Evolutionary conservation across 2,888 invertebrate species (phyloP).

Genomic region (Aphodius granarius): DNA sequence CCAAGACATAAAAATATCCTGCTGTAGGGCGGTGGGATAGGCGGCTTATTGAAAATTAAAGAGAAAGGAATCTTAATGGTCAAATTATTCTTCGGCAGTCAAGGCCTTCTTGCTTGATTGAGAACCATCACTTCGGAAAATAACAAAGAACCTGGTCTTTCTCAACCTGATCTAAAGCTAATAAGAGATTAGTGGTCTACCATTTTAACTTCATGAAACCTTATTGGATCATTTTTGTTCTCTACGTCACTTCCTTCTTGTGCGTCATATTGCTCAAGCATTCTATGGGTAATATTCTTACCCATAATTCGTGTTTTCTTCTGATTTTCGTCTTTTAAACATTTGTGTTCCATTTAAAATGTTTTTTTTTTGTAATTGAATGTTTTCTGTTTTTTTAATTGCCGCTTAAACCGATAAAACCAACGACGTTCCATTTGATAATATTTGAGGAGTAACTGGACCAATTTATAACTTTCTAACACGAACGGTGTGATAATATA

Average conservation of each 20-base stretch:
- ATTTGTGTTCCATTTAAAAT: too few relatives aligned
- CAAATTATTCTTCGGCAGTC: neutral
- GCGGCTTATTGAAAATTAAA: neutral
- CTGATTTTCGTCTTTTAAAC: slow-evolving; percentile 1
- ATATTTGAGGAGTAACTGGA: too few relatives aligned
- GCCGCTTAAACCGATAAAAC: too few relatives aligned
- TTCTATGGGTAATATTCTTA: neutral
- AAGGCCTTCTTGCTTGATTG: neutral
- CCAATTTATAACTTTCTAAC: too few relatives aligned
- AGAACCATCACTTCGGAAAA: neutral
- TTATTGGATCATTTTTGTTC: neutral
- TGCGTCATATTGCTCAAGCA: too few relatives aligned
- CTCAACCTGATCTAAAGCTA: neutral
- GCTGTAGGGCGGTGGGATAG: neutral
- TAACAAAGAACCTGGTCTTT: neutral
- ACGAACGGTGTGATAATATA: too few relatives aligned
- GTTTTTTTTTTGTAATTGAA: neutral
- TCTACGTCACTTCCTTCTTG: too few relatives aligned
- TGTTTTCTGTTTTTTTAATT: too few relatives aligned
- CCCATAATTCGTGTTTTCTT: neutral
- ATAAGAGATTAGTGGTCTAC: neutral
- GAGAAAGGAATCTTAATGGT: neutral
- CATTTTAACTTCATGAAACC: neutral
- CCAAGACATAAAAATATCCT: neutral
- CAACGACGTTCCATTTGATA: too few relatives aligned